Evolutionary conservation across 2,888 invertebrate genomes (phyloP), one percentile per base, ranked within the genome.

Genomic region (Spilarctia lutea): DNA sequence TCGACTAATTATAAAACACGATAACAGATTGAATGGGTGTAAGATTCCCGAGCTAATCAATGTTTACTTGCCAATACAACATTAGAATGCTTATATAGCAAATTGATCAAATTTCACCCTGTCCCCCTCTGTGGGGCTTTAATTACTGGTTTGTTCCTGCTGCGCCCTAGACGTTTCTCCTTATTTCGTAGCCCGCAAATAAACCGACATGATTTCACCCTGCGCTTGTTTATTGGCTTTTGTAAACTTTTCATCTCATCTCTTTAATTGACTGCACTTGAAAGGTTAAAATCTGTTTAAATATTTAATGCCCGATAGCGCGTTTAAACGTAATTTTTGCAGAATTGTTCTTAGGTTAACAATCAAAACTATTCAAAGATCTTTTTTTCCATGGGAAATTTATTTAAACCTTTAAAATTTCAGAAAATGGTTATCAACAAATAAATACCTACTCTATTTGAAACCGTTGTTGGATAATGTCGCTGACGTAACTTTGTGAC

Each of bases 61-160:
- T 89, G 87, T 90, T 89, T 89, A 87, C 87, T 88, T 88, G 75
- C 72, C 79, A 87, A 87, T 85, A 83, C 80, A 84, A 88, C 89
- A 63, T 89, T 88, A 91, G 86, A 88, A 90, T 63, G 85, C 88
- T 86, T 92, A 89, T 91, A 90, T 89, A 85, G 92, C 90, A 93
- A 95, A 95, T 94, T 94, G 93, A 93, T 93, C 94, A 91, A 91
- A 95, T 94, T 94, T 92, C 92, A 93, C 92, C 94, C 90, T 87
- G 91, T 88, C 89, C 87, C 88, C 83, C 84, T 90, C 85, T 84
- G 88, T 87, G 86, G 89, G 90, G 91, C 95, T 95, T 95, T 96
- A 95, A 96, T 95, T 95, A 95, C 94, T 87, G 85, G 86, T 85
- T 89, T 90, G 89, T 92, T 90, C 90, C 89, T 90, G 86, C 86